Evolutionary conservation across 2,113 vertebrate genomes (phyloP), one percentile per base, ranked within the genome.

Genomic region (Candoia aspera): DNA sequence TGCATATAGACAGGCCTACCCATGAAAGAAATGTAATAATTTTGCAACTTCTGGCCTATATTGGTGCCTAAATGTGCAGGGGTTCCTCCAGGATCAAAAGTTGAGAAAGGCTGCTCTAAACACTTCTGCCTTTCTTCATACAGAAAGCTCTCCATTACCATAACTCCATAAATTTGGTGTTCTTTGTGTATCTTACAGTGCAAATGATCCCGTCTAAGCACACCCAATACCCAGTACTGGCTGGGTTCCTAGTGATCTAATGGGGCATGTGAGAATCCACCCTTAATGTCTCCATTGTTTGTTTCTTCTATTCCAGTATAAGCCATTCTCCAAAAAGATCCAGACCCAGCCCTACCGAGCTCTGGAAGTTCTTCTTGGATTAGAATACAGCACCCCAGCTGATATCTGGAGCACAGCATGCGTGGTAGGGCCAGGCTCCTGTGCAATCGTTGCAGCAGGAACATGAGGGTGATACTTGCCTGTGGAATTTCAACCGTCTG

Each of bases 351-450:
- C 98, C 26, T 99, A 99, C 92, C 97, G 98, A 8, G 98, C 98
- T 37, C 96, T 98, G 59, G 98, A 99, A 94, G 98, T 98, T 89
- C 98, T 98, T 42, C 96, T 99, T 26, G 98, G 98, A 42, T 97
- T 98, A 89, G 97, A 98, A 54, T 99, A 98, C 0, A 92, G 98
- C 29, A 98, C 98, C 12, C 97, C 98, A 33, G 98, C 96, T 0
- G 98, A 99, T 94, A 98, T 99, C 95, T 98, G 98, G 98, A 99
- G 98, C 73, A 96, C 95, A 0, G 98, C 98, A 42, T 99, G 98
- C 94, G 96, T 98, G 98, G 98, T 99, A 97, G 96, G 96, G 92
- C 37, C 21, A 3, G 46, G 42, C n/a, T 87, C 24, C 64, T 0
- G 68, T 33, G 3, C 11, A 24, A 46, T 29, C n/a, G 11, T 12